A percentile compares a stretch with the other conserved stretches of the same genome.
Evolutionary conservation across 2,888 invertebrate species (phyloP).

Genomic region (Netelia inedita): DNA sequence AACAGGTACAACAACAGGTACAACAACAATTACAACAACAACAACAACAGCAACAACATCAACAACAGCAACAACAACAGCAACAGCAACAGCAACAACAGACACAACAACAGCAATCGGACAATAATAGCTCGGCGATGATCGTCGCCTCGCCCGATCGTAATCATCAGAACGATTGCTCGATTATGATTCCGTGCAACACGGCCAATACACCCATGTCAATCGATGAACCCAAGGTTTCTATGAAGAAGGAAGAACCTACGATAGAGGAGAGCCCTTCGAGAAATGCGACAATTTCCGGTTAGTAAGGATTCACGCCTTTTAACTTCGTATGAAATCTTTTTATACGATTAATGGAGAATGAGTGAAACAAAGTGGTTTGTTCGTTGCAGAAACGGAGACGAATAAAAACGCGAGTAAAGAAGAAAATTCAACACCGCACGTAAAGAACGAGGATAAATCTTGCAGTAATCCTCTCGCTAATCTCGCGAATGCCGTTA

Average conservation of each 20-base stretch:
- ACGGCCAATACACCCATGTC: constrained; percentile 68
- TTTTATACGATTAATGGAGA: too few species aligned
- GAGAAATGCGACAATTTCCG: constrained; percentile 66
- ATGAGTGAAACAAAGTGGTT: too few species aligned
- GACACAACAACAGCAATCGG: constrained; percentile 79
- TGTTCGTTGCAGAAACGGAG: constrained; percentile 72
- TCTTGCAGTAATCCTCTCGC: constrained; percentile 82
- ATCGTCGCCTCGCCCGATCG: constrained; percentile 75
- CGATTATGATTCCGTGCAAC: constrained; percentile 77
- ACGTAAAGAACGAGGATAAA: constrained; percentile 81
- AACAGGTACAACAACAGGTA: constrained; percentile 80
- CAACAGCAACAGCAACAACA: constrained; percentile 79
- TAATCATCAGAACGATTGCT: constrained; percentile 76
- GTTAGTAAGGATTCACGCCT: constrained; percentile 53
- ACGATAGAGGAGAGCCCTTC: constrained; percentile 54
- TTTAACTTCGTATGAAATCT: background rate
- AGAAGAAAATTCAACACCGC: constrained; percentile 78
- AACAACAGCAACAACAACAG: constrained; percentile 79
- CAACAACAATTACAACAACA: constrained; percentile 79
- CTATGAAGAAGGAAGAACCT: constrained; percentile 77
- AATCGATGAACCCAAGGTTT: constrained; percentile 73
- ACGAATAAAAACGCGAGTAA: constrained; percentile 76
- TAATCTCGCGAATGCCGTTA: constrained; percentile 82
- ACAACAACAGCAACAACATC: constrained; percentile 80
- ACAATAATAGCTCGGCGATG: constrained; percentile 71